These are phyloP conservation scores for Lanistes nyassanus DNA, from an alignment of 1,140 invertebrate genomes.

Conservation along the genomic window DNA sequence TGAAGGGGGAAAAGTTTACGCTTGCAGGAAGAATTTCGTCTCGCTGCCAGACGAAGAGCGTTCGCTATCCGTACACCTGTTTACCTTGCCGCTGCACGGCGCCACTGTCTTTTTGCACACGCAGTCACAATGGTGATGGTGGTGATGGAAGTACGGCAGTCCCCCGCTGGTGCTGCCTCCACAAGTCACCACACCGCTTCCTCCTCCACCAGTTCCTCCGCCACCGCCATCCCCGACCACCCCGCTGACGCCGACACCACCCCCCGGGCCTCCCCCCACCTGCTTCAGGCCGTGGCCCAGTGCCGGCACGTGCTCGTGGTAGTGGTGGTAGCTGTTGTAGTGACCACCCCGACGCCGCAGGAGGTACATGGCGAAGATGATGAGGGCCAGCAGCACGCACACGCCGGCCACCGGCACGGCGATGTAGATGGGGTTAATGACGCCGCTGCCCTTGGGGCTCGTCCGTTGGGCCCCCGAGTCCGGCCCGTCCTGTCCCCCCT, in stretches of 20 bases:
- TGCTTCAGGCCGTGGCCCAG: slow-evolving; percentile 16
- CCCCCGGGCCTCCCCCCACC: neutral
- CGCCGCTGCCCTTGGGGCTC: slow-evolving; percentile 32
- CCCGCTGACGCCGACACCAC: neutral
- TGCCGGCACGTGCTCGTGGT: slow-evolving; percentile 38
- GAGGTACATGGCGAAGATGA: slow-evolving; percentile 64
- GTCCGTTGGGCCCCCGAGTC: slow-evolving; percentile 16
- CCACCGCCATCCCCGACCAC: neutral
- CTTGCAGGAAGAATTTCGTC: slow-evolving; percentile 60
- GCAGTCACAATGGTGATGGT: slow-evolving; percentile 36
- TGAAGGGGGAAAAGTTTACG: slow-evolving; percentile 29
- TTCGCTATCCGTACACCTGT: slow-evolving; percentile 61
- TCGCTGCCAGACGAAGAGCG: slow-evolving; percentile 61
- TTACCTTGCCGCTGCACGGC: slow-evolving; percentile 41
- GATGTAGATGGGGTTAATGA: slow-evolving; percentile 63
- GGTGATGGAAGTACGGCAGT: slow-evolving; percentile 14
- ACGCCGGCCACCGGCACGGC: slow-evolving; percentile 62
- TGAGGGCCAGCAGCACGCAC: slow-evolving; percentile 59
- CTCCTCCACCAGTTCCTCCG: slow-evolving; percentile 5
- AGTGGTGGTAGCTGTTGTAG: slow-evolving; percentile 45
- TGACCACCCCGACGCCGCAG: slow-evolving; percentile 49
- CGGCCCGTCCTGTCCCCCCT: neutral
- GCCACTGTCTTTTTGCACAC: slow-evolving; percentile 30
- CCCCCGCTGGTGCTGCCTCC: slow-evolving; percentile 1
- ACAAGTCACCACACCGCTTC: neutral